Conservation (phyloP, 2,888 invertebrate genomes). For the Euphydryas editha region DNA sequence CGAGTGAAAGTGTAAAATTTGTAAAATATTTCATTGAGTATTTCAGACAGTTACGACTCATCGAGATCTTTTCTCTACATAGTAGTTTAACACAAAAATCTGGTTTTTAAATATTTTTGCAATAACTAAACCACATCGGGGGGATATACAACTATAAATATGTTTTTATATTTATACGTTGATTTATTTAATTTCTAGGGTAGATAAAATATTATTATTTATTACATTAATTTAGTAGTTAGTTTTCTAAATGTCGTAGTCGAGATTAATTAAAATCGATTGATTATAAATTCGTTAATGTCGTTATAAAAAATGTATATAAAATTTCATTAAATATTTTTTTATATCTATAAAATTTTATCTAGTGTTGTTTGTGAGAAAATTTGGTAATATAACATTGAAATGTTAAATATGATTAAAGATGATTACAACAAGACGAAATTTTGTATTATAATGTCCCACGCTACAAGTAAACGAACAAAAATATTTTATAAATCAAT, state of each 20-base stretch:
- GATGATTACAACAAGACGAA: not conserved
- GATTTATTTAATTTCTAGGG: not conserved
- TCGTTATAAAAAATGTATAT: not conserved
- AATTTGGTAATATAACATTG: not conserved
- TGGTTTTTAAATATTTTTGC: not conserved
- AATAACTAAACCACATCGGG: too few species aligned
- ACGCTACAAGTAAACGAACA: not conserved
- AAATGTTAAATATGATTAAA: not conserved
- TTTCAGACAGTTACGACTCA: slow-evolving; percentile 15
- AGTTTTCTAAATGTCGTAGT: not conserved
- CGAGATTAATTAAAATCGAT: not conserved
- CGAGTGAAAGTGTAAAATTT: slow-evolving; percentile 26
- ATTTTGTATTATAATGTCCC: not conserved
- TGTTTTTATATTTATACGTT: too few species aligned
- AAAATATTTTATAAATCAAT: not conserved
- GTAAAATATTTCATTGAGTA: slow-evolving; percentile 17
- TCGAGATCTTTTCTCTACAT: slow-evolving; percentile 20
- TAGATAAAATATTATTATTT: not conserved
- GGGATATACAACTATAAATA: not conserved
- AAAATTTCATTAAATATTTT: not conserved
- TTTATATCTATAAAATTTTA: not conserved
- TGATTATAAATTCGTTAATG: not conserved
- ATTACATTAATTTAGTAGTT: not conserved
- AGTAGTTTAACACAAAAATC: slow-evolving; percentile 11
- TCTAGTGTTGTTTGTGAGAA: not conserved